Evolutionary conservation across 2,113 vertebrate genomes (phyloP), one percentile per base, ranked within the genome.

Genomic region (Fukomys damarensis): DNA sequence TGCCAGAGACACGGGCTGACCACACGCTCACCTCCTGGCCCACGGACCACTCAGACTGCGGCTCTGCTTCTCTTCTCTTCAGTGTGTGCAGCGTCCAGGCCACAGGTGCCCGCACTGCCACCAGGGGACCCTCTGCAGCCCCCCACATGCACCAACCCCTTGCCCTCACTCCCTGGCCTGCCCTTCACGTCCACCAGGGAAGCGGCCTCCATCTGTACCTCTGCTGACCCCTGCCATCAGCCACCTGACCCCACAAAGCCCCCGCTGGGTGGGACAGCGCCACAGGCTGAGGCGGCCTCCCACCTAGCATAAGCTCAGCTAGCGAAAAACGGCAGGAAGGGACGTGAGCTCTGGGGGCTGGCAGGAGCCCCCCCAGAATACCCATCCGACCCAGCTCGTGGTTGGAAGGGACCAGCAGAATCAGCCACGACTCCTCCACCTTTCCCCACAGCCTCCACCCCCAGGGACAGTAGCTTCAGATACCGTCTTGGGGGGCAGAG

Each of bases 381-480:
- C 17, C 66, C 1, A 0, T 22, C 0, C 13, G 52, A 26, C 11
- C 54, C 85, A 3, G 38, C 30, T 35, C 30, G 13, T 5, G 4
- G 49, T 20, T 17, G 3, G 35, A 16, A 14, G 65, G 83, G 26
- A 35, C 32, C 41, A 10, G 7, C 38, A 59, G 8, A 8, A 26
- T 10, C 10, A 0, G 58, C 43, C 80, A 41, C 28, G 38, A 30
- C 35, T 5, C 81, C 43, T 54, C 49, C 1, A 19, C 13, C 16
- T 54, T 52, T 24, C 26, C 7, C 20, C 22, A 49, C 65, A 46
- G 14, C 35, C 38, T 35, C 43, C 35, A 17, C 30, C 11, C 22
- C 52, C 30, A n/a, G 59, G 1, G 2, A 56, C 2, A 4, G 30
- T 7, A 4, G 26, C 56, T 7, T 32, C 0, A 0, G 9, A 17